These are phyloP conservation scores for Epirrita christyi DNA, from an alignment of 2,888 invertebrate species.

Conservation along the genomic window DNA sequence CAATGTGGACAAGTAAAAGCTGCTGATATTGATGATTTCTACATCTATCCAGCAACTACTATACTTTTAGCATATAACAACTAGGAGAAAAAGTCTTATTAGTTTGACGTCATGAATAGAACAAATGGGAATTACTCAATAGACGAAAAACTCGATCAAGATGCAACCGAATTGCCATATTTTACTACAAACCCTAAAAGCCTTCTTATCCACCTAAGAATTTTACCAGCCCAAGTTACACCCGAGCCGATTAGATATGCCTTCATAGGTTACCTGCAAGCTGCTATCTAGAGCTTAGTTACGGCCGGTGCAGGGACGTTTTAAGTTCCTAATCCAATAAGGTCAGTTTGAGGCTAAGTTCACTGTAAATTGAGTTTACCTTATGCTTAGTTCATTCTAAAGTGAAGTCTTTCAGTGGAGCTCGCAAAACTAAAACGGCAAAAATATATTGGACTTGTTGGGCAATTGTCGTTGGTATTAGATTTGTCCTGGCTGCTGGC, in stretches of 20 bases:
- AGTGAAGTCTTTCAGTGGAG: background rate
- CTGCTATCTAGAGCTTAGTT: conserved; percentile 38
- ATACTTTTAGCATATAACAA: too few species aligned
- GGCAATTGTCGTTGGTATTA: too few species aligned
- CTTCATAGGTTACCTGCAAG: conserved; percentile 31
- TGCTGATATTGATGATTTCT: too few species aligned
- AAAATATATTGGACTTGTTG: too few species aligned
- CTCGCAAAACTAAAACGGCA: background rate
- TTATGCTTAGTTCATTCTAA: conserved; percentile 2
- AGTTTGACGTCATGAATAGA: too few species aligned
- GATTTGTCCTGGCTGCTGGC: too few species aligned
- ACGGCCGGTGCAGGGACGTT: conserved; percentile 20
- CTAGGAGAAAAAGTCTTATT: too few species aligned
- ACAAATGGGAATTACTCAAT: too few species aligned
- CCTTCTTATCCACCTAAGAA: conserved; percentile 12
- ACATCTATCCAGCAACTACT: too few species aligned
- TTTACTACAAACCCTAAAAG: conserved; percentile 12
- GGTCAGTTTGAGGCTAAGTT: conserved; percentile 1
- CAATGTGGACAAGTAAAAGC: too few species aligned
- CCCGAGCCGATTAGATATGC: conserved; percentile 36
- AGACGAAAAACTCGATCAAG: background rate
- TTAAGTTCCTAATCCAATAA: conserved; percentile 18
- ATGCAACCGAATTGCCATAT: background rate
- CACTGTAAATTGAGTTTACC: too few species aligned
- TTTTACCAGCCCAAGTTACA: conserved; percentile 20